A percentile compares a stretch with the other conserved stretches of the same genome.
Evolutionary conservation across 2,113 vertebrate species (phyloP).

Genomic region (Oxyruncus cristatus): DNA sequence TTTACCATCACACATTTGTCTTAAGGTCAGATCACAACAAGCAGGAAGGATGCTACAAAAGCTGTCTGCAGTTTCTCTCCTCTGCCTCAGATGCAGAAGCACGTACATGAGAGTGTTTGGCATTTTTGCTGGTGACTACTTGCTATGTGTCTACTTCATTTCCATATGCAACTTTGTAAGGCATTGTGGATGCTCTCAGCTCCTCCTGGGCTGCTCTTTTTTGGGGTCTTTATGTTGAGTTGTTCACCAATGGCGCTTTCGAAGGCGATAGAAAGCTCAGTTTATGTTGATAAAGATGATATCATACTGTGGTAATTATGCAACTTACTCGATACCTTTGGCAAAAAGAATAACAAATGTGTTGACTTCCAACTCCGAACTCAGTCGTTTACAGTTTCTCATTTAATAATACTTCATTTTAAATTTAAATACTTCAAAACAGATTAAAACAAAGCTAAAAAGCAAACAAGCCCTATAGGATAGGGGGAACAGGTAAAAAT

Average conservation of each 20-base stretch:
- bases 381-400: constrained; percentile 9
- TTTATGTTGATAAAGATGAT: constrained; percentile 48
- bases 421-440: constrained; percentile 28
- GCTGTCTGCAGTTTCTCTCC: neutral
- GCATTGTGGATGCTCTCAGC: constrained; percentile 19
- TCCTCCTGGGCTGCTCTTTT: constrained; percentile 11
- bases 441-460: constrained; percentile 24
- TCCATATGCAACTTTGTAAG: neutral
- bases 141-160: neutral
- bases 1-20: constrained; percentile 57
- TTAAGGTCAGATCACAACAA: neutral
- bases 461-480: neutral
- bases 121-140: constrained; percentile 13
- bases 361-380: constrained; percentile 3
- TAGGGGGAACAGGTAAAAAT: neutral
- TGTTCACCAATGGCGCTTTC: constrained; percentile 20
- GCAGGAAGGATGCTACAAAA: neutral
- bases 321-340: constrained; percentile 51
- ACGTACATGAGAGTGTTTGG: neutral
- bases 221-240: neutral
- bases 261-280: constrained; percentile 10
- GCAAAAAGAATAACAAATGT: constrained; percentile 42
- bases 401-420: constrained; percentile 40
- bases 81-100: neutral
- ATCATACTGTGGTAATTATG: constrained; percentile 43